Conservation (phyloP, 2,888 invertebrate genomes). For the Chelonus formosanus region DNA sequence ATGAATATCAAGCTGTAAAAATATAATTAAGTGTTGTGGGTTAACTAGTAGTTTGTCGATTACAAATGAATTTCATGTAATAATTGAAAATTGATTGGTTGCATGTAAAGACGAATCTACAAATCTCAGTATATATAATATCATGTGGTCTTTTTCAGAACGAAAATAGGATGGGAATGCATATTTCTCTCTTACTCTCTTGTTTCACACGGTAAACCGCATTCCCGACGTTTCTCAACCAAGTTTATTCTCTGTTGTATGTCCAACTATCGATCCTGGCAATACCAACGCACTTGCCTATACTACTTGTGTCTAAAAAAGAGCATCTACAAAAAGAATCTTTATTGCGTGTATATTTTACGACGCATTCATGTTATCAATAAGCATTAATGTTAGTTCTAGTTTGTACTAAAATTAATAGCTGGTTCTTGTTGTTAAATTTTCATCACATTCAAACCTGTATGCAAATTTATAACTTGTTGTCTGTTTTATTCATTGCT, state of each 20-base stretch:
- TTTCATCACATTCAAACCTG: slow-evolving; percentile 7
- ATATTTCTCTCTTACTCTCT: slow-evolving; percentile 21
- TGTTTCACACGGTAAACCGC: slow-evolving; percentile 44
- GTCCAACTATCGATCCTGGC: slow-evolving; percentile 55
- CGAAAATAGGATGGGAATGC: slow-evolving; percentile 14
- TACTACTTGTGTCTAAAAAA: background rate
- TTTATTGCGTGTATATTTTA: slow-evolving; percentile 13
- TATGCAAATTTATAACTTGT: slow-evolving; percentile 9
- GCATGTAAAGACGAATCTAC: slow-evolving; percentile 35
- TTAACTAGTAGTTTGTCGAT: slow-evolving; percentile 33
- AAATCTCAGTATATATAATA: slow-evolving; percentile 35
- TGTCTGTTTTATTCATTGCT: slow-evolving; percentile 3
- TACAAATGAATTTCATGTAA: slow-evolving; percentile 36
- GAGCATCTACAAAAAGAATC: slow-evolving; percentile 12
- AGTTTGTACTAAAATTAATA: slow-evolving; percentile 1
- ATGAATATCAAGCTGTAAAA: background rate
- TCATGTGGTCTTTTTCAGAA: slow-evolving; percentile 31
- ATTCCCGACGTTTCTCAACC: slow-evolving; percentile 46
- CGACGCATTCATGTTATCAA: background rate
- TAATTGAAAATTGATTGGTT: slow-evolving; percentile 38
- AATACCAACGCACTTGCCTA: slow-evolving; percentile 36
- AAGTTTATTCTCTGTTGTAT: slow-evolving; percentile 43
- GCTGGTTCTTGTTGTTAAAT: slow-evolving; percentile 5
- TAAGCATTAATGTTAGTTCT: slow-evolving; percentile 7
- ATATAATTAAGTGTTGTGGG: slow-evolving; percentile 16